phyloP scores from a whole-genome alignment of 2,113 vertebrate species.

The Perccottus glenii region DNA sequence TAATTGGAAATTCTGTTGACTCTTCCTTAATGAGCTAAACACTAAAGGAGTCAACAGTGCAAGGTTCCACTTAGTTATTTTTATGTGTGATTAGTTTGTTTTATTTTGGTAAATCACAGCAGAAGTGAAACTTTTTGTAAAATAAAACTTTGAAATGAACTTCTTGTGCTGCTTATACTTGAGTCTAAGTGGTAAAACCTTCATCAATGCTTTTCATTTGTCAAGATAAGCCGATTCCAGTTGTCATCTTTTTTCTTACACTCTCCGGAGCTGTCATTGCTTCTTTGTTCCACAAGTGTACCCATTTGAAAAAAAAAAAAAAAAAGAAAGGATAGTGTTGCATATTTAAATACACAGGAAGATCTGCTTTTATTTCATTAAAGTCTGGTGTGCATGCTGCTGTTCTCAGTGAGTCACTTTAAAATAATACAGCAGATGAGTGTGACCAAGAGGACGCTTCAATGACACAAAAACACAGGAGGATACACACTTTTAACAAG shows the following conservation, averaged over 20 bases:
- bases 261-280: constrained; percentile 54
- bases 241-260: constrained; percentile 60
- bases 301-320: constrained; percentile 22
- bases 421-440: constrained; percentile 4
- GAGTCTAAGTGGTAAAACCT: constrained; percentile 32
- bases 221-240: constrained; percentile 66
- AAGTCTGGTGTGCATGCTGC: not conserved
- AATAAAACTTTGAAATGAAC: constrained; percentile 26
- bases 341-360: constrained; percentile 57
- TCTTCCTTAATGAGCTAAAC: constrained; percentile 48
- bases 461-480: not conserved
- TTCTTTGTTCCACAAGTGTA: constrained; percentile 62
- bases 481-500: not conserved
- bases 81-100: constrained; percentile 16
- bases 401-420: not conserved
- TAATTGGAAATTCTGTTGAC: constrained; percentile 25
- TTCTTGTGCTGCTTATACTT: not conserved
- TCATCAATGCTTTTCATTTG: constrained; percentile 68
- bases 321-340: constrained; percentile 27
- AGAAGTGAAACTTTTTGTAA: constrained; percentile 33
- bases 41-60: constrained; percentile 37
- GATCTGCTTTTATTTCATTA: constrained; percentile 25
- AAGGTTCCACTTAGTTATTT: constrained; percentile 25
- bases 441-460: not conserved
- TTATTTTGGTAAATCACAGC: constrained; percentile 4